Base-by-base conservation (phyloP, 2,888 invertebrate genomes). In the Strigamia transsilvanica region DNA sequence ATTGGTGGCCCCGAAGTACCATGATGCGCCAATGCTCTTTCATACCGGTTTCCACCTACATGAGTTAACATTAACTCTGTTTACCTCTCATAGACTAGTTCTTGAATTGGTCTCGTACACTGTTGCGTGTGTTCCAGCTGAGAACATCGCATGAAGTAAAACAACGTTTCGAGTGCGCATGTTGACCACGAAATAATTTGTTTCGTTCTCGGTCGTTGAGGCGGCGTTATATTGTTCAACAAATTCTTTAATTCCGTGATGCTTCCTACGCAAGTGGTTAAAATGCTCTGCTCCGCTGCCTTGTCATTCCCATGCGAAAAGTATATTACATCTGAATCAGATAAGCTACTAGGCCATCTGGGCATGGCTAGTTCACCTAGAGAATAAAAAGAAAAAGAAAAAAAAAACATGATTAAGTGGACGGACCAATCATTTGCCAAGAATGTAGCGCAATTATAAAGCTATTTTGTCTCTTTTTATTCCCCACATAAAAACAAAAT, bases 111-210 rank as follows among this genome's bases (percentile, higher is more conserved):
- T 10, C 89, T 84, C 38, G 85, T 82, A 80, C 86, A 83, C 88
- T 34, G 89, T 66, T 90, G 87, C 83, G 90, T 91, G 86, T 94
- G 93, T 87, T 94, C 93, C 87, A 94, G 86, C 90, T 94, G 96
- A 0, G 95, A 95, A 88, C 96, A 96, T 79, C 95, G 90, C 96
- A 96, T 96, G 87, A 95, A 96, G 88, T 96, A 96, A 88, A 95
- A 96, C 1, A 96, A 90, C 0, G 95, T 92, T 79, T 93, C 92
- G 79, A 95, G 91, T 0, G 95, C 95, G 61, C 92, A 90, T 21
- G 92, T 90, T 7, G 86, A 86, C 89, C 88, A 89, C 77, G 85
- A 85, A 66, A 85, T 85, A 84, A 83, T 84, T 61, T 83, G 66
- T 23, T 61, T 13, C n/a, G 42, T 77, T 78, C 46, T 46, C 15